Evolutionary conservation across 2,113 vertebrate species (phyloP), one percentile per base, ranked within the genome.

Genomic region (Cyphomyrus plagiostoma): DNA sequence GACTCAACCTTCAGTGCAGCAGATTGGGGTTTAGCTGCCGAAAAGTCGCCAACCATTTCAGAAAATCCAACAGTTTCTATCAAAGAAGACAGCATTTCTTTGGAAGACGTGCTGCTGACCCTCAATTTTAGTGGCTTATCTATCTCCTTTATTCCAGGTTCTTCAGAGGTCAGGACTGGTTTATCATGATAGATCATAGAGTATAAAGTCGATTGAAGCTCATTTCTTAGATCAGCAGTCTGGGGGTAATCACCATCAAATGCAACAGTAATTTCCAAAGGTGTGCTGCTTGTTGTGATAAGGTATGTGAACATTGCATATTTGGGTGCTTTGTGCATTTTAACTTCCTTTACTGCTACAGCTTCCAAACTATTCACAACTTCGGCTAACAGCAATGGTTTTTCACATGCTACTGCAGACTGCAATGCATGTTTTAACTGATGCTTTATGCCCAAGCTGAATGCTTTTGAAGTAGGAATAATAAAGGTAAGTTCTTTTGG

Each of bases 121-220:
- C 90, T 88, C 2, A 89, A 90, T 17, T 42, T 95, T 91, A 95
- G 91, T 66, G 88, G 91, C 83, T 42, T 88, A 50, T 91, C 90
- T 7, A 88, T 89, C 58, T 92, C 87, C 50, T 94, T 86, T 42
- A 88, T 58, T 52, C 92, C 92, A 0, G 91, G 93, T 7, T 95
- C 91, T 90, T 97, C 97, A n/a, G 93, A 95, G 21, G 82, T 94
- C 17, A 97, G 92, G 88, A 95, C 88, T 0, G 93, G 94, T 74
- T 94, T 94, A 88, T 98, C 96, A 88, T 97, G 95, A 94, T 91
- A 96, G 91, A 98, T 90, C 90, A 98, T 89, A n/a, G 96, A 95
- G 56, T 93, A 94, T 42, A 99, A 95, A 70, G 95, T 95, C 58
- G 96, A 93, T 86, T 95, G 94, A 21, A 98, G 93, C 91, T 97